Conservation (phyloP, 2,797 vertebrate species). For the Manis javanica region DNA sequence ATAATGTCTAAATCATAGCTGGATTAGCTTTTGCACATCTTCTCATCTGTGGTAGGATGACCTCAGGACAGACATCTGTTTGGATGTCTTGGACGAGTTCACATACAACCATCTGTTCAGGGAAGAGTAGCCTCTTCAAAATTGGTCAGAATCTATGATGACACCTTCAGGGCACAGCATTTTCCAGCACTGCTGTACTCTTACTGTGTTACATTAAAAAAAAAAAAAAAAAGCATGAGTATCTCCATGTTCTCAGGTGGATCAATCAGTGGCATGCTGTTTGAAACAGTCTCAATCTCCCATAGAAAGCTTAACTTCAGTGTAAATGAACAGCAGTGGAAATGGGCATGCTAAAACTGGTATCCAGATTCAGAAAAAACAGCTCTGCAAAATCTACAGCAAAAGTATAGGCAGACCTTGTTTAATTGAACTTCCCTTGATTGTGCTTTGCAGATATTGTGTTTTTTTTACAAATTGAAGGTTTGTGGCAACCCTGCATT, state of each 20-base stretch:
- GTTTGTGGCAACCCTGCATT: too few relatives aligned
- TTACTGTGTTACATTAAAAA: not conserved
- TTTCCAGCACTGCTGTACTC: not conserved
- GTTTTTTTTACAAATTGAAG: too few relatives aligned
- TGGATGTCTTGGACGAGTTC: constrained; percentile 30
- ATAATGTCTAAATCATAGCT: constrained; percentile 27
- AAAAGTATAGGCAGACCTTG: not conserved
- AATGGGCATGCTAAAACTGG: not conserved
- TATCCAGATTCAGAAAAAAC: not conserved
- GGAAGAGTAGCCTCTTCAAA: constrained; percentile 18
- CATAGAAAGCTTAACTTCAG: not conserved
- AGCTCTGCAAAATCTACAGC: not conserved
- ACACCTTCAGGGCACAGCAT: not conserved
- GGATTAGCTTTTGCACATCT: constrained; percentile 51
- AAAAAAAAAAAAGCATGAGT: not conserved
- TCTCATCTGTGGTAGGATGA: constrained; percentile 24
- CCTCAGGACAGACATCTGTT: constrained; percentile 67
- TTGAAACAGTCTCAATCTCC: not conserved
- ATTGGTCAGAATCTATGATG: constrained; percentile 16
- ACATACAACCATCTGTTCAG: constrained; percentile 26
- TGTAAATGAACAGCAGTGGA: not conserved
- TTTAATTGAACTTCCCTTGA: too few relatives aligned
- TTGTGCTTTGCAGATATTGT: too few relatives aligned
- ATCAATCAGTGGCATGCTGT: not conserved
- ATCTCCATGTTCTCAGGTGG: not conserved